Base-by-base conservation (phyloP, 2,888 invertebrate genomes). In the Vannuccia rotundouncinata region DNA sequence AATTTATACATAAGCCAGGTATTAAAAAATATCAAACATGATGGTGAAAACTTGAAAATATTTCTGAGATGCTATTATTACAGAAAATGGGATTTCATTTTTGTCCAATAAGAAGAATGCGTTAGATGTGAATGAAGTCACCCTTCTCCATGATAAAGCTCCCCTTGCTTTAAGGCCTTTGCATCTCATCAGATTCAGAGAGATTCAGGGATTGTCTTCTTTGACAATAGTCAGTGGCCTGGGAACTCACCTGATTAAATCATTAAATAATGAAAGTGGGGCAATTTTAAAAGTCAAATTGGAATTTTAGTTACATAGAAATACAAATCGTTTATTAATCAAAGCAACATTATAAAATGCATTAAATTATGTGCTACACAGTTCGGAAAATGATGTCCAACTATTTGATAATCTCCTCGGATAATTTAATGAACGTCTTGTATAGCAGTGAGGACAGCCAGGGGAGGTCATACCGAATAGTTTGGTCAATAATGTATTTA, bases 281-380 rank as follows among this genome's bases (percentile, higher is more conserved):
- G 66, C 22, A 66, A 66, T 66, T 22, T 22, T 66, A 22, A 66
- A 66, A 66, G 66, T 22, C 2, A 66, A 66, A 5, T 17, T 66
- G 66, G 66, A 66, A 22, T 66, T 27, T 66, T 66, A 5, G 25
- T 66, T 66, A 66, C 22, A 66, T 66, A 66, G 66, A 66, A 66
- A 66, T 66, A 17, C 10, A 66, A n/a, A 66, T 66, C 66, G 66
- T 66, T 22, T 5, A n/a, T n/a, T n/a, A 22, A 66, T 17, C 66
- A 66, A 66, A 66, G 66, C 66, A 66, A 66, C 66, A 66, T 66
- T 66, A 66, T 27, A 27, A 66, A 66, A 13, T 66, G 66, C 22
- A 66, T 66, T 66, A 66, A 66, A 66, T 66, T 13, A 66, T 22
- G 66, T 66, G 25, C 66, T 66, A 66, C 66, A 66, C 66, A 66